A percentile compares a stretch with the other conserved stretches of the same genome.
Evolutionary conservation across 2,797 vertebrate genomes (phyloP).

Genomic region (Hafferia zeledoni): DNA sequence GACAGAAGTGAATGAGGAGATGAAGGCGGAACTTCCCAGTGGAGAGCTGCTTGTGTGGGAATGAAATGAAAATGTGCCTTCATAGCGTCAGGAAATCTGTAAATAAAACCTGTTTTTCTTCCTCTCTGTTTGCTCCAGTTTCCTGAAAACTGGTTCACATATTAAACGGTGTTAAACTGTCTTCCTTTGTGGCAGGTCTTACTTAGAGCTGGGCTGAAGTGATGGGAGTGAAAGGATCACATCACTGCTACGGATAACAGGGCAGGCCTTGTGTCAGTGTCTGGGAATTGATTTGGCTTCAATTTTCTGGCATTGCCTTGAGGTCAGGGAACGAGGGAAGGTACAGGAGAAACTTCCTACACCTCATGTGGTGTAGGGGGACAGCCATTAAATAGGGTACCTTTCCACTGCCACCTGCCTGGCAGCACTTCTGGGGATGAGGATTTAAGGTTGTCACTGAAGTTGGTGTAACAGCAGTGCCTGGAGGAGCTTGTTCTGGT

Average conservation of each 20-base stretch:
- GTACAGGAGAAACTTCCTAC: conserved; percentile 49
- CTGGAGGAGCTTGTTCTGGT: background rate
- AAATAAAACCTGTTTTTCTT: background rate
- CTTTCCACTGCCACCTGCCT: background rate
- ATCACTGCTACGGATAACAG: background rate
- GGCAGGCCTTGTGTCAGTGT: background rate
- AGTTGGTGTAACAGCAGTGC: background rate
- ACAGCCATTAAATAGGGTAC: conserved; percentile 63
- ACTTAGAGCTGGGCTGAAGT: background rate
- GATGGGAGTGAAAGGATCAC: background rate
- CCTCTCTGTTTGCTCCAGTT: background rate
- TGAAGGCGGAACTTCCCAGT: background rate
- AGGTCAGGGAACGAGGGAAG: conserved; percentile 74
- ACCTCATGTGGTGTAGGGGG: background rate
- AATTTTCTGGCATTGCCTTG: conserved; percentile 69
- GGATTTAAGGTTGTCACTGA: background rate
- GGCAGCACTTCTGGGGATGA: background rate
- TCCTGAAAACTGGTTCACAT: background rate
- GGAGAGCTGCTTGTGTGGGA: background rate
- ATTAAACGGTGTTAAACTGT: background rate
- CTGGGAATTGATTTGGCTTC: background rate
- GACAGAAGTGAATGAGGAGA: background rate
- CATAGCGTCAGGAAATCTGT: background rate
- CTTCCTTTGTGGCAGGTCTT: background rate
- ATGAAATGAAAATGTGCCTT: background rate